phyloP scores from a whole-genome alignment of 2,888 invertebrate genomes.

The Eudasyphora cyanicolor region DNA sequence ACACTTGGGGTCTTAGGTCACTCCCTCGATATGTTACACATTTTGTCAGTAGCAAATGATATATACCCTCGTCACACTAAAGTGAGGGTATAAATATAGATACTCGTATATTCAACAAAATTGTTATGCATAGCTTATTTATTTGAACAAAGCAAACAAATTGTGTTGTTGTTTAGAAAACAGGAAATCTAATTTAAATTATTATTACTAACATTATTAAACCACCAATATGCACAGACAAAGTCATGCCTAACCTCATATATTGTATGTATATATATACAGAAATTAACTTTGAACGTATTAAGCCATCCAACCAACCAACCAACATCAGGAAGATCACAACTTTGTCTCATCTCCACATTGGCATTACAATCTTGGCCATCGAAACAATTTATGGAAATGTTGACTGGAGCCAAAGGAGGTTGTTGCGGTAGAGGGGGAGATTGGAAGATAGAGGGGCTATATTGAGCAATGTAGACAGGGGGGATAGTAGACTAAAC shows the following conservation, averaged over 20 bases:
- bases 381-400: conserved; percentile 10
- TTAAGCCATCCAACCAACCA: background rate
- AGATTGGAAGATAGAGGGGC: background rate
- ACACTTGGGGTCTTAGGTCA: no score
- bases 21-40: no score
- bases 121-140: background rate
- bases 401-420: background rate
- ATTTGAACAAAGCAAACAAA: background rate
- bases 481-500: background rate
- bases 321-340: conserved; percentile 7
- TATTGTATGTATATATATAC: background rate
- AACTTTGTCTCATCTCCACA: background rate
- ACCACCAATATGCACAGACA: background rate
- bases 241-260: background rate
- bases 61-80: background rate
- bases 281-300: background rate
- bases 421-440: background rate
- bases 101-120: conserved; percentile 1
- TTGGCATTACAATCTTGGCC: background rate
- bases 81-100: no score
- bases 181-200: conserved; percentile 57
- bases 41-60: no score
- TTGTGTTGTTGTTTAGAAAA: background rate
- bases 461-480: background rate
- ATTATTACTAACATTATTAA: conserved; percentile 43